Conservation (phyloP, 2,888 invertebrate species). For the Eupsilia transversa region DNA sequence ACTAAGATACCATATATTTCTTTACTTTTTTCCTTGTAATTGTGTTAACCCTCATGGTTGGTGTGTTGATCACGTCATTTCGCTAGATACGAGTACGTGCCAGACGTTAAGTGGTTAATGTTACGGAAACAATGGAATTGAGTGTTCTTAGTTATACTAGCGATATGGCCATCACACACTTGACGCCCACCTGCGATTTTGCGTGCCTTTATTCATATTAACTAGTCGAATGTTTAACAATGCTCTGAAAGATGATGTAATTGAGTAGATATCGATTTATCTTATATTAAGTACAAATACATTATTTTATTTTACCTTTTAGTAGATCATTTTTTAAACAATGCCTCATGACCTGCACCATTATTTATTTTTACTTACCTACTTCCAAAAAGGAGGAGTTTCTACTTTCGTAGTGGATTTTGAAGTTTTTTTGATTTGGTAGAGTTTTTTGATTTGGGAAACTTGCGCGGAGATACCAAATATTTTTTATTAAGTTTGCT, state of each 20-base stretch:
- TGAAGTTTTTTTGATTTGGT: too few relatives aligned
- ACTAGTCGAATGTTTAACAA: background rate
- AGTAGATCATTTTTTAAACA: background rate
- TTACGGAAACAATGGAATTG: slow-evolving; percentile 72
- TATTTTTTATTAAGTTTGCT: too few relatives aligned
- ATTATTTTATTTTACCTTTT: background rate
- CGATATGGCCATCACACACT: slow-evolving; percentile 22
- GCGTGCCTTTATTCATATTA: slow-evolving; percentile 19
- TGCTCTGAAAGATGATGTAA: slow-evolving; percentile 20
- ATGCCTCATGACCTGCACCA: too few relatives aligned
- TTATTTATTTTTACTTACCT: slow-evolving; percentile 1
- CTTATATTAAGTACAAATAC: too few relatives aligned
- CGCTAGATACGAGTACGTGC: slow-evolving; percentile 51
- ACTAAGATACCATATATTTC: background rate
- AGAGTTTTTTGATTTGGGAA: too few relatives aligned
- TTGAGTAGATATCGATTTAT: background rate
- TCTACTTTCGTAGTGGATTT: too few relatives aligned
- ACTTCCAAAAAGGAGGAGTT: too few relatives aligned
- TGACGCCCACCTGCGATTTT: slow-evolving; percentile 47
- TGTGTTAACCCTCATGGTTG: slow-evolving; percentile 34
- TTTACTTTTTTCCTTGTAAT: slow-evolving; percentile 21
- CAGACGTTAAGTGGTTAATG: slow-evolving; percentile 76
- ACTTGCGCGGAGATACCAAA: too few relatives aligned
- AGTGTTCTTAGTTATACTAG: slow-evolving; percentile 51
- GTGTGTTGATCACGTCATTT: slow-evolving; percentile 68